phyloP scores from a whole-genome alignment of 2,888 invertebrate species.

The Plutella xylostella region DNA sequence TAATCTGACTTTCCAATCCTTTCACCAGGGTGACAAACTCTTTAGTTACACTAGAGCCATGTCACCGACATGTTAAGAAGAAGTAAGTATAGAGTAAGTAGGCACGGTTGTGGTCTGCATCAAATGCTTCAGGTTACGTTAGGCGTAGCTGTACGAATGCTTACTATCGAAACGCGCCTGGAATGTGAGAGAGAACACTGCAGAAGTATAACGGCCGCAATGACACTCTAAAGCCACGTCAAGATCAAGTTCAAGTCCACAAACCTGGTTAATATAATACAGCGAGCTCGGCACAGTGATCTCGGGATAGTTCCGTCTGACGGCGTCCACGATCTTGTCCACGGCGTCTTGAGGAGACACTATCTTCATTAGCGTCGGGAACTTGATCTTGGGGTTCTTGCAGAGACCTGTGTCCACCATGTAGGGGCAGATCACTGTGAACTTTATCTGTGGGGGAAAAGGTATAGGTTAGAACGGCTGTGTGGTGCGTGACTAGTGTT shows the following conservation, averaged over 20 bases:
- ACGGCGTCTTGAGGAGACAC: constrained; percentile 74
- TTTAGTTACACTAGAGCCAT: not conserved
- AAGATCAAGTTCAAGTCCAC: constrained; percentile 8
- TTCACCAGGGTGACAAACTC: not conserved
- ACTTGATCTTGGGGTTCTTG: constrained; percentile 79
- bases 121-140: too few species aligned
- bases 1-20: not conserved
- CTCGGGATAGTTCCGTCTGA: constrained; percentile 72
- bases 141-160: too few species aligned
- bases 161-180: too few species aligned
- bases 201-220: too few species aligned
- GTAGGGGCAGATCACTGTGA: constrained; percentile 88
- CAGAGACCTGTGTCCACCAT: constrained; percentile 89
- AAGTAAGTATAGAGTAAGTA: too few species aligned
- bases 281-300: constrained; percentile 74
- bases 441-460: constrained; percentile 71
- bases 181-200: too few species aligned
- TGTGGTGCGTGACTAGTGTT: too few species aligned
- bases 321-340: constrained; percentile 74
- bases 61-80: too few species aligned
- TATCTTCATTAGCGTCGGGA: constrained; percentile 73
- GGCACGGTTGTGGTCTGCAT: too few species aligned
- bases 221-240: too few species aligned
- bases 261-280: constrained; percentile 66
- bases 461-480: too few species aligned